phyloP scores from a whole-genome alignment of 2,888 invertebrate genomes.

The Platerodrilus igneus region DNA sequence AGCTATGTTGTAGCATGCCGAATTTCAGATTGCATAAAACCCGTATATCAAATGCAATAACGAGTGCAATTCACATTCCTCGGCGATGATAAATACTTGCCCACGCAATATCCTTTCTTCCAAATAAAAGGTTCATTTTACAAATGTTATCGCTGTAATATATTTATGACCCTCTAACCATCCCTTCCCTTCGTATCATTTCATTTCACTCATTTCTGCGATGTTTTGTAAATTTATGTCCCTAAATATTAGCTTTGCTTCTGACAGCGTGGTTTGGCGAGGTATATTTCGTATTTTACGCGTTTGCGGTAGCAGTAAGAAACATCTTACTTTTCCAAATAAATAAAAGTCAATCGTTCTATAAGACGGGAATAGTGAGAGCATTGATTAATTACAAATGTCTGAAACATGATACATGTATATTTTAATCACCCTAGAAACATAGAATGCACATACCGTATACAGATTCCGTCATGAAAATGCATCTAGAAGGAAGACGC shows the following conservation, averaged over 20 bases:
- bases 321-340: constrained; percentile 41
- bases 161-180: constrained; percentile 46
- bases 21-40: constrained; percentile 20
- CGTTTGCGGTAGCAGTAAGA: constrained; percentile 40
- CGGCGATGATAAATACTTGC: constrained; percentile 47
- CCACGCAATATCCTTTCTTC: constrained; percentile 45
- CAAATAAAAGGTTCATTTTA: constrained; percentile 49
- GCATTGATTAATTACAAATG: no score
- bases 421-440: no score
- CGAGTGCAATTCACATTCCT: constrained; percentile 41
- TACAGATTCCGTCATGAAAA: no score
- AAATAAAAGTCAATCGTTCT: constrained; percentile 47
- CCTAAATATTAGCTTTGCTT: constrained; percentile 51
- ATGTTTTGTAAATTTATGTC: constrained; percentile 55
- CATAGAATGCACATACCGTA: no score
- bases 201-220: constrained; percentile 50
- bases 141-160: constrained; percentile 50
- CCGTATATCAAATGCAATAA: constrained; percentile 25
- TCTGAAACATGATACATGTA: no score
- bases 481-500: no score
- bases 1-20: constrained; percentile 14
- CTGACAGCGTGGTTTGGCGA: constrained; percentile 38
- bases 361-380: no score
- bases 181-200: constrained; percentile 28
- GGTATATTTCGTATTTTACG: constrained; percentile 40